phyloP scores from a whole-genome alignment of 1,140 invertebrate species.

The Diorhabda carinulata region DNA sequence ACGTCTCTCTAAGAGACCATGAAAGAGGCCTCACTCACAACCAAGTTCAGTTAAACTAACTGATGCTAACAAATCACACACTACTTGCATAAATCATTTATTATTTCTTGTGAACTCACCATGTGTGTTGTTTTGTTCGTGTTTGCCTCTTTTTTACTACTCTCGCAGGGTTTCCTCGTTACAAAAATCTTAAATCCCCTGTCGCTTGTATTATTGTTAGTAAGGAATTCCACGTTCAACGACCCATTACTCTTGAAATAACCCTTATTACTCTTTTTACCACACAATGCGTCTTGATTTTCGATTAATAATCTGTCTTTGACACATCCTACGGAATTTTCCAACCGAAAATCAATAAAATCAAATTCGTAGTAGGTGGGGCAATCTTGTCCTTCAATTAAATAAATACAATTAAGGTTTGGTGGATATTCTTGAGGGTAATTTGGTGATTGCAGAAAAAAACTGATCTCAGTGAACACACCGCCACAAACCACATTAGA shows the following conservation, averaged over 20 bases:
- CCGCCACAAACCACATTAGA: conserved; percentile 30
- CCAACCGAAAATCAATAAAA: conserved; percentile 54
- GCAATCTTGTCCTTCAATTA: conserved; percentile 52
- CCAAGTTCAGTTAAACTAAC: too few species aligned
- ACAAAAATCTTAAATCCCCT: conserved; percentile 55
- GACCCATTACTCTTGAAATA: conserved; percentile 50
- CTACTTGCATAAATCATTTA: neutral
- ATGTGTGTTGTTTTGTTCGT: neutral
- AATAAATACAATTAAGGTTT: conserved; percentile 51
- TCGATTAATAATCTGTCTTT: conserved; percentile 52
- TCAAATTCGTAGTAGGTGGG: conserved; percentile 54
- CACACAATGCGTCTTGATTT: conserved; percentile 49
- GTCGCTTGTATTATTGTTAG: conserved; percentile 24
- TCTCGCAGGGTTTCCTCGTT: conserved; percentile 37
- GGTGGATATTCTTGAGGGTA: conserved; percentile 52
- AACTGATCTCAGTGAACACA: conserved; percentile 39
- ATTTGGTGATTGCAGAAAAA: conserved; percentile 49
- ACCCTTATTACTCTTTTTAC: conserved; percentile 47
- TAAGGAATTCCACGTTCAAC: conserved; percentile 35
- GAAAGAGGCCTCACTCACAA: too few species aligned
- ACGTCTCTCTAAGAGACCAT: too few species aligned
- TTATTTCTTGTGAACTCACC: neutral
- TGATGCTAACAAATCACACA: neutral
- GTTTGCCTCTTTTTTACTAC: neutral
- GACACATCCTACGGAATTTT: conserved; percentile 49